phyloP scores from a whole-genome alignment of 2,113 vertebrate species.

The Smithornis capensis region DNA sequence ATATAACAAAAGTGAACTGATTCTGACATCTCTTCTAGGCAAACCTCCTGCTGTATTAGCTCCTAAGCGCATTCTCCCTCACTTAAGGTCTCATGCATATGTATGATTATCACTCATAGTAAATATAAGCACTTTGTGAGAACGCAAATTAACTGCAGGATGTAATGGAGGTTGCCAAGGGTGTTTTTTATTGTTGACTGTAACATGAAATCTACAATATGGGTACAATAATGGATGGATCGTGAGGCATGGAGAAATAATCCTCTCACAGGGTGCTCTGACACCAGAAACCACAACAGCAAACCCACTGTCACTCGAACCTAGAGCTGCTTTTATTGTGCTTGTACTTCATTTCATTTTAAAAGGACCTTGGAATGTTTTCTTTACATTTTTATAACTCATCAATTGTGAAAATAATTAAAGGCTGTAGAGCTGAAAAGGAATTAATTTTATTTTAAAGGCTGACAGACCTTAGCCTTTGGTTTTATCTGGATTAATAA shows the following conservation, averaged over 20 bases:
- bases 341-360: neutral
- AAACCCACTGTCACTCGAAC: neutral
- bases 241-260: neutral
- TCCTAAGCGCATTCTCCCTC: constrained; percentile 44
- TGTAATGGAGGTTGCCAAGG: constrained; percentile 54
- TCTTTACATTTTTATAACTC: neutral
- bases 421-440: neutral
- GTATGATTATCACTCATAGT: constrained; percentile 58
- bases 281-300: constrained; percentile 10
- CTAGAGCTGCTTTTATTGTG: neutral
- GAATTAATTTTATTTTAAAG: constrained; percentile 10
- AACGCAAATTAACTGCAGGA: constrained; percentile 42
- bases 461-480: neutral
- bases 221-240: constrained; percentile 3
- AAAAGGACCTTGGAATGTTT: neutral
- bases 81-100: constrained; percentile 66
- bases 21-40: constrained; percentile 66
- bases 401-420: neutral
- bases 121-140: constrained; percentile 48
- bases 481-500: constrained; percentile 8
- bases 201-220: constrained; percentile 5
- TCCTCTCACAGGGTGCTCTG: neutral
- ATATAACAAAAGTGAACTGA: constrained; percentile 58
- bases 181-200: constrained; percentile 28
- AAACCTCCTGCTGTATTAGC: constrained; percentile 10